A percentile compares a stretch with the other conserved stretches of the same genome.
Evolutionary conservation across 2,888 invertebrate species (phyloP).

Genomic region (Sepiola atlantica): DNA sequence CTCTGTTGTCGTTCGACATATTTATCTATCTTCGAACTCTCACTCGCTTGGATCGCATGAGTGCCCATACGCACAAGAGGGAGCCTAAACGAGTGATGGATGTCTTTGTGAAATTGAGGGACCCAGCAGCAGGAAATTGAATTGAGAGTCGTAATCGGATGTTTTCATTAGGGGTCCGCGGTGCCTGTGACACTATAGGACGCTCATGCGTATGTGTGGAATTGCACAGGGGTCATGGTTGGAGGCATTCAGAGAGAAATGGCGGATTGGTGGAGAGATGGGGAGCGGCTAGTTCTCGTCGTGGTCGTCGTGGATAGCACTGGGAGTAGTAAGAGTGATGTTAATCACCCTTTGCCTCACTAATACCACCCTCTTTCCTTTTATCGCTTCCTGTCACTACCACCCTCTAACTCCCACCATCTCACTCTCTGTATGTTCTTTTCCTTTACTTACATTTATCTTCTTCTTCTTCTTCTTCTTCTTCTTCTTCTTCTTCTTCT

Average conservation of each 20-base stretch:
- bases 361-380: not conserved
- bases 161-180: slow-evolving; percentile 21
- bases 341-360: not conserved
- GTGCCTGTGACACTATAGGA: not conserved
- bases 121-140: slow-evolving; percentile 32
- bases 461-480: not conserved
- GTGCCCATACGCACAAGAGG: slow-evolving; percentile 3
- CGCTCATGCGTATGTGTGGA: not conserved
- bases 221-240: not conserved
- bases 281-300: not conserved
- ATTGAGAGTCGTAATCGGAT: slow-evolving; percentile 32
- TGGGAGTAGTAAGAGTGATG: not conserved
- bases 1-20: not conserved
- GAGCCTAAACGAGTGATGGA: slow-evolving; percentile 16
- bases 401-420: not conserved
- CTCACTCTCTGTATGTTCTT: not conserved
- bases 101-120: slow-evolving; percentile 32
- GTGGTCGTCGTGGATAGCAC: not conserved
- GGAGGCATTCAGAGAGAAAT: not conserved
- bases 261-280: not conserved
- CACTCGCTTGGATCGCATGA: not conserved
- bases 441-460: not conserved
- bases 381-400: not conserved
- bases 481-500: not conserved
- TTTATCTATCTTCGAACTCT: not conserved